Percentiles rank a stretch among this genome's conserved stretches.
These are phyloP conservation scores for Cassiopea andromeda DNA, from an alignment of 30 jellyfish, hydroid and myxozoan genomes.

Conservation along the genomic window DNA sequence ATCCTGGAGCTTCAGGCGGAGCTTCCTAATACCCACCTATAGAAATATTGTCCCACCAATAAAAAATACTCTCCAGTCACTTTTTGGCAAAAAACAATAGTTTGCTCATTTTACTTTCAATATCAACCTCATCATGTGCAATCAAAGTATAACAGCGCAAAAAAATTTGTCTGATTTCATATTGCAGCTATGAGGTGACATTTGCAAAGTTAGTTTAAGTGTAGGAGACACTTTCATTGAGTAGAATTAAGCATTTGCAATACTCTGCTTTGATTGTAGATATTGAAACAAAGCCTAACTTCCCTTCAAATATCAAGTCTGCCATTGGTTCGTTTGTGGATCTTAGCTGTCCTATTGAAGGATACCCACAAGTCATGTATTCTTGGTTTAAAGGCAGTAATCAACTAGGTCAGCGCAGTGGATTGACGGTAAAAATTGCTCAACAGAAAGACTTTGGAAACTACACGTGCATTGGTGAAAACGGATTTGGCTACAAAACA, in stretches of 20 bases:
- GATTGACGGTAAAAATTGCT: conserved; percentile 13
- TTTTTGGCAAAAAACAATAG: no score
- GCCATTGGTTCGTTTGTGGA: conserved; percentile 26
- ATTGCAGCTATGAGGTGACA: no score
- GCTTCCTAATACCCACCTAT: no score
- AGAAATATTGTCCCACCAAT: no score
- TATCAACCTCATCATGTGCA: no score
- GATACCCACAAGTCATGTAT: conserved; percentile 40
- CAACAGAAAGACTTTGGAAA: conserved; percentile 34
- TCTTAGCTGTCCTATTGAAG: conserved; percentile 51
- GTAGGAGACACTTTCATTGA: no score
- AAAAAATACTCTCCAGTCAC: no score
- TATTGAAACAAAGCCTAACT: conserved; percentile 23
- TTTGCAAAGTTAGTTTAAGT: no score
- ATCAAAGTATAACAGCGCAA: no score
- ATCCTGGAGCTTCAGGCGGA: no score
- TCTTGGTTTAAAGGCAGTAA: conserved; percentile 40
- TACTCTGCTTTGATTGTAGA: background rate
- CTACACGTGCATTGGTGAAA: conserved; percentile 53
- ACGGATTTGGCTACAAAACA: conserved; percentile 35
- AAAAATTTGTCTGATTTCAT: no score
- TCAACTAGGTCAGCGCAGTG: conserved; percentile 24
- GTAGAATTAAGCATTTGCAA: background rate
- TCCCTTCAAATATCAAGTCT: background rate
- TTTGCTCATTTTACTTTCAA: no score